These are phyloP conservation scores for Drosophila sproati DNA, from an alignment of 1,140 invertebrate species.

Conservation along the genomic window DNA sequence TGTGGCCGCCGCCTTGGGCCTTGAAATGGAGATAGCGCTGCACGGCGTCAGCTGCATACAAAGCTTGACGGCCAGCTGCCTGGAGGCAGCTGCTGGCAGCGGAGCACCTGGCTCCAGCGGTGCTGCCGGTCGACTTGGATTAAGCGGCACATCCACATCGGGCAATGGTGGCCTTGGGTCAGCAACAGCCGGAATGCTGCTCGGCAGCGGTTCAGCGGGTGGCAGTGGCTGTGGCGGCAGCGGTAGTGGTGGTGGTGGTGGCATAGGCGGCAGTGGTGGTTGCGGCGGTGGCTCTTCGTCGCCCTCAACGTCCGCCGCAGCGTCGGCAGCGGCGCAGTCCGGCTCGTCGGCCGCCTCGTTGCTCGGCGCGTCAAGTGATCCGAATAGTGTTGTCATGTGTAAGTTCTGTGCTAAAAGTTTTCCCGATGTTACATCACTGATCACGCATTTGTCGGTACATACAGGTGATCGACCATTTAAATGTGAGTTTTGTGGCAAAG, in stretches of 20 bases:
- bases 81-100: constrained; percentile 28
- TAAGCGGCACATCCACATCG: constrained; percentile 42
- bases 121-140: constrained; percentile 44
- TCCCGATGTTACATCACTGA: constrained; percentile 93
- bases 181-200: constrained; percentile 30
- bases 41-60: constrained; percentile 84
- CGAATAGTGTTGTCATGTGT: constrained; percentile 92
- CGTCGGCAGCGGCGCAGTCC: constrained; percentile 81
- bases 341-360: constrained; percentile 76
- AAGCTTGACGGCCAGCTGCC: constrained; percentile 60
- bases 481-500: constrained; percentile 95
- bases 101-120: constrained; percentile 54
- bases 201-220: constrained; percentile 33
- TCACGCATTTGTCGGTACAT: constrained; percentile 93
- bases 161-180: constrained; percentile 48
- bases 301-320: constrained; percentile 77
- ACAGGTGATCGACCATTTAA: constrained; percentile 95
- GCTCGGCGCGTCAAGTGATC: constrained; percentile 86
- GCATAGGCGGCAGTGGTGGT: constrained; percentile 26
- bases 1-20: constrained; percentile 68
- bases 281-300: constrained; percentile 64
- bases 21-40: constrained; percentile 83
- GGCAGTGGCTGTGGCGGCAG: constrained; percentile 12
- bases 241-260: constrained; percentile 29
- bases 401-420: constrained; percentile 96